Conservation (phyloP, 2,797 vertebrate species). For the Ataeniobius toweri region DNA sequence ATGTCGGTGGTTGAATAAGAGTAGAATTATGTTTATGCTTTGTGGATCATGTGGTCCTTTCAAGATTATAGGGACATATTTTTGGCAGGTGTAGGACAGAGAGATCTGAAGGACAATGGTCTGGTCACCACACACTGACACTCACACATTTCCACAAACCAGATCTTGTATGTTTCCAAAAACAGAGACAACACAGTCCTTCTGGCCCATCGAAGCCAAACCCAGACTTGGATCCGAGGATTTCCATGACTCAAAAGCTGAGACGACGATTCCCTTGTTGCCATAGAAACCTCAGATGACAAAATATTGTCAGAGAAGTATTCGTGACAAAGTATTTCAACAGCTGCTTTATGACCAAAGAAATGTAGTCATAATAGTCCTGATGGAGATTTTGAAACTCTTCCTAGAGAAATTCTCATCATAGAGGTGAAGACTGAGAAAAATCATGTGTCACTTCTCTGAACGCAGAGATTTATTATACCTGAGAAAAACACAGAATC, state of each 20-base stretch:
- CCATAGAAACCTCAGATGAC: slow-evolving; percentile 64
- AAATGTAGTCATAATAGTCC: slow-evolving; percentile 62
- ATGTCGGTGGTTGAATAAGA: slow-evolving; percentile 5
- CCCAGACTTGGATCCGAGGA: slow-evolving; percentile 62
- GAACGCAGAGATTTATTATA: not conserved
- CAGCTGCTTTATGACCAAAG: slow-evolving; percentile 68
- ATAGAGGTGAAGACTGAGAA: slow-evolving; percentile 36
- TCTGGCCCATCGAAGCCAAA: slow-evolving; percentile 63
- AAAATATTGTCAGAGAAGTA: slow-evolving; percentile 73
- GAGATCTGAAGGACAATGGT: slow-evolving; percentile 53
- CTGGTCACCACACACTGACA: slow-evolving; percentile 22
- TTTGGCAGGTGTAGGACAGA: slow-evolving; percentile 64
- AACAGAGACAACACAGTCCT: slow-evolving; percentile 60
- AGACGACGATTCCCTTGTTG: slow-evolving; percentile 69
- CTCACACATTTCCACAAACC: slow-evolving; percentile 23
- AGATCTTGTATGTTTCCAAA: slow-evolving; percentile 55
- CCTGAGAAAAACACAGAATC: not conserved
- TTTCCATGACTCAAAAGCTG: slow-evolving; percentile 71
- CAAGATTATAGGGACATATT: slow-evolving; percentile 35
- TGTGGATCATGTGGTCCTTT: slow-evolving; percentile 24
- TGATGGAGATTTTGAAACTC: slow-evolving; percentile 50
- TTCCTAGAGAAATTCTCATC: slow-evolving; percentile 40
- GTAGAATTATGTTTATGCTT: slow-evolving; percentile 1
- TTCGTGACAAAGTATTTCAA: slow-evolving; percentile 65
- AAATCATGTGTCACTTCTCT: slow-evolving; percentile 24